Evolutionary conservation across 1,140 invertebrate genomes (phyloP).

Genomic region (Zaprionus lachaisei): DNA sequence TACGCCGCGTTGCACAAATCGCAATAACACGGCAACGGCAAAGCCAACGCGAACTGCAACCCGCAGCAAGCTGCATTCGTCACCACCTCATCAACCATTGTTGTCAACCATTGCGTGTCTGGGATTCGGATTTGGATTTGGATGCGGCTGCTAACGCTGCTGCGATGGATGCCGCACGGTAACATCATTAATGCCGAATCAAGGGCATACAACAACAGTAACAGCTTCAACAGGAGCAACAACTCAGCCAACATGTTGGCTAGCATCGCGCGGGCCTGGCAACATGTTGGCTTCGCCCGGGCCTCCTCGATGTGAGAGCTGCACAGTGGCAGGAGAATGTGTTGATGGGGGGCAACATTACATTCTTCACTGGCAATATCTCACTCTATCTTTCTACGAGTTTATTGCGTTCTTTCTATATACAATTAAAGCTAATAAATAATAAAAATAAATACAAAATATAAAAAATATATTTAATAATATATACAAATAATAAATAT

Average conservation of each 20-base stretch:
- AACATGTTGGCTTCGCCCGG: slow-evolving; percentile 61
- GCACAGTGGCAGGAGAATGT: slow-evolving; percentile 23
- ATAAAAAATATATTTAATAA: too few relatives aligned
- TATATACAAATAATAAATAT: too few relatives aligned
- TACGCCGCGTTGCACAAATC: slow-evolving; percentile 69
- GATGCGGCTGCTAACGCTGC: slow-evolving; percentile 21
- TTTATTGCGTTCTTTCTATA: too few relatives aligned
- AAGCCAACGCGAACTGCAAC: not conserved
- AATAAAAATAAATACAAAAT: too few relatives aligned
- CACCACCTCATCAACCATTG: slow-evolving; percentile 39
- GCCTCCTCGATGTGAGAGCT: not conserved
- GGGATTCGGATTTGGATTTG: slow-evolving; percentile 32
- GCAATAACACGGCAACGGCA: slow-evolving; percentile 9
- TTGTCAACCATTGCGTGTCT: slow-evolving; percentile 56
- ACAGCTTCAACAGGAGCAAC: not conserved
- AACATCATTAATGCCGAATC: slow-evolving; percentile 31
- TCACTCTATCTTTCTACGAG: too few relatives aligned
- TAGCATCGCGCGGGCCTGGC: slow-evolving; percentile 10
- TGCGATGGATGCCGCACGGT: not conserved
- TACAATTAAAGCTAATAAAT: too few relatives aligned
- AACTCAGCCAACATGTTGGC: slow-evolving; percentile 60
- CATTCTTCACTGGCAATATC: not conserved
- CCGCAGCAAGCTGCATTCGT: slow-evolving; percentile 13
- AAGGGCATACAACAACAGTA: not conserved
- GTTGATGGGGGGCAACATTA: not conserved